These are phyloP conservation scores for Proteles cristata DNA, from an alignment of 2,113 vertebrate species.

Conservation along the genomic window DNA sequence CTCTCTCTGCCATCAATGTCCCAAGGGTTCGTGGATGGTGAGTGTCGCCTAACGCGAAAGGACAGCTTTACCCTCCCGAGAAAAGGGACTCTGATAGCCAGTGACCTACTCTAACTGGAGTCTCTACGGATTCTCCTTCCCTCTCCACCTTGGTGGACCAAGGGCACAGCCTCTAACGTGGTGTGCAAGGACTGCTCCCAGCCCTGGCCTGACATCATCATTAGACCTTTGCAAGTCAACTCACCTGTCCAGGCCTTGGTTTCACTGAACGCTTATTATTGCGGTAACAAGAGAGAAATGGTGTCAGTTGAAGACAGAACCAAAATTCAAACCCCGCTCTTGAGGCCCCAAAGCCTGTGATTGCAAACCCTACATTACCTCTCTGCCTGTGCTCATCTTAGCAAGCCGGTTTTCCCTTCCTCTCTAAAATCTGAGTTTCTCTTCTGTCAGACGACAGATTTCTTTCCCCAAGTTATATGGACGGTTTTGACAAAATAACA, in stretches of 20 bases:
- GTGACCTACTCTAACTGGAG: neutral
- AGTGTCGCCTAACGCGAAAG: neutral
- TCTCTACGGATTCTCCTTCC: neutral
- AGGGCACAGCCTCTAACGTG: neutral
- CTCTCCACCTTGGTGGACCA: neutral
- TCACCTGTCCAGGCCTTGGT: neutral
- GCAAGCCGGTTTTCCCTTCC: neutral
- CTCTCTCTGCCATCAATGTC: neutral
- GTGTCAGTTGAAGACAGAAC: neutral
- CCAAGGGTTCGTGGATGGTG: neutral
- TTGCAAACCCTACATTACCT: too few relatives aligned
- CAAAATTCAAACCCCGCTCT: conserved; percentile 1
- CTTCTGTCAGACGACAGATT: neutral
- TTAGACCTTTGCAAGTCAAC: neutral
- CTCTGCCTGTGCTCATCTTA: fast-evolving
- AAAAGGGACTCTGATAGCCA: neutral
- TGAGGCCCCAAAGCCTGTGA: neutral
- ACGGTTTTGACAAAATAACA: conserved; percentile 33
- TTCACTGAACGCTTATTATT: neutral
- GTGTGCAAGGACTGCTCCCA: neutral
- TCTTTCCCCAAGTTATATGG: neutral
- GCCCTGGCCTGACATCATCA: neutral
- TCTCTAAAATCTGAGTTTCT: neutral
- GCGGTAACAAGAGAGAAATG: neutral
- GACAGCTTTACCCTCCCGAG: conserved; percentile 35